Evolutionary conservation across 2,797 vertebrate species (phyloP).

Genomic region (Gila robusta): DNA sequence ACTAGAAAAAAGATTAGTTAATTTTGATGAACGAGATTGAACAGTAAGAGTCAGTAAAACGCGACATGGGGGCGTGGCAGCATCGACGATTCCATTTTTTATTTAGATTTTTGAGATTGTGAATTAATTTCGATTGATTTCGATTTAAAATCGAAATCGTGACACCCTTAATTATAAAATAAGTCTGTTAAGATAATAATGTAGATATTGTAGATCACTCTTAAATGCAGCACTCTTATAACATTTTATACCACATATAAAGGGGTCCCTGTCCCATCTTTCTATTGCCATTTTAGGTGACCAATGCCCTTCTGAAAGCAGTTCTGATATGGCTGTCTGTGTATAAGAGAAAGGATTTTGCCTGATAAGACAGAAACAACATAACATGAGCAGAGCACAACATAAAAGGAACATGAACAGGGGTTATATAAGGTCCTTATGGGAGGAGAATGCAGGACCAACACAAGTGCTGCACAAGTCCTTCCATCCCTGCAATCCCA

Average conservation of each 20-base stretch:
- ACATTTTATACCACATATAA: neutral
- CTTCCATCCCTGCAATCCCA: constrained; percentile 35
- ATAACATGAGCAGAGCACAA: constrained; percentile 7
- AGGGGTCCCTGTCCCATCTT: neutral
- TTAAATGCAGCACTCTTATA: neutral
- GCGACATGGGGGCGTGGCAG: no score
- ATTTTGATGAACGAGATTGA: no score
- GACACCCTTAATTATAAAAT: neutral
- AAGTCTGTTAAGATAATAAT: neutral
- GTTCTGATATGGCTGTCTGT: neutral
- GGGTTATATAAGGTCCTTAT: constrained; percentile 29
- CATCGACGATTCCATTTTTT: no score
- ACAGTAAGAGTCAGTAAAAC: no score
- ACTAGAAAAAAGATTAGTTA: no score
- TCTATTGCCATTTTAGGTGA: neutral
- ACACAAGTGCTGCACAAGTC: constrained; percentile 39
- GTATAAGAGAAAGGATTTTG: neutral
- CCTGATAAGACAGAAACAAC: neutral
- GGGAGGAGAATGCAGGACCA: constrained; percentile 9
- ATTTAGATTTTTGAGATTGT: no score
- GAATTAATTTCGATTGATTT: no score
- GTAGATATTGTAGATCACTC: neutral
- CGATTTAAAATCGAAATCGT: no score
- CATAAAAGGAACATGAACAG: constrained; percentile 27
- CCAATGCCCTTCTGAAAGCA: neutral